A percentile compares a stretch with the other conserved stretches of the same genome.
Conservation (phyloP, 2,113 vertebrate species). For the Suncus etruscus region DNA sequence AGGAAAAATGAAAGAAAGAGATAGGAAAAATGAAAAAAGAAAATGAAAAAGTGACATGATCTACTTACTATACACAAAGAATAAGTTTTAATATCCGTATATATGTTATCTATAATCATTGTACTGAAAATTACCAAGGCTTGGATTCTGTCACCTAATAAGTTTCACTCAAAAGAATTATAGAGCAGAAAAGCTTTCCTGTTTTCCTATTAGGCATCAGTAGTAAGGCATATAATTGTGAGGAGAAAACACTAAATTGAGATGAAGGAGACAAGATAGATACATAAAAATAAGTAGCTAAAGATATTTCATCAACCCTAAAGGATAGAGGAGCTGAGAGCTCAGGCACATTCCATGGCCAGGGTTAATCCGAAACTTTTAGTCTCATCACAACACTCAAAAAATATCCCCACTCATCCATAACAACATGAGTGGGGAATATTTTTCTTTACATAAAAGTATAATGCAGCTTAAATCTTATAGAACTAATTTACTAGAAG, state of each 20-base stretch:
- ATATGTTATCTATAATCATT: background rate
- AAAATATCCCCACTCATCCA: too few relatives aligned
- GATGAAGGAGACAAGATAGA: background rate
- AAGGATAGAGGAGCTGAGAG: background rate
- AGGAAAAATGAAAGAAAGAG: too few relatives aligned
- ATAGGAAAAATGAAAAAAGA: too few relatives aligned
- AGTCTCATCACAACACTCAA: background rate
- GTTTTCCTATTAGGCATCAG: background rate
- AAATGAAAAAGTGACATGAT: background rate
- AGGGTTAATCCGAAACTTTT: background rate
- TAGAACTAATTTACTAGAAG: background rate
- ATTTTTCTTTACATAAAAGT: background rate
- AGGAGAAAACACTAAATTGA: background rate
- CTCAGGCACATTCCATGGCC: background rate
- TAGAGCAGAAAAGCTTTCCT: background rate
- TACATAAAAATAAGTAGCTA: background rate
- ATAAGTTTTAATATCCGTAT: background rate
- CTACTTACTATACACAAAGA: slow-evolving; percentile 9
- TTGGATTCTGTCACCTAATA: background rate
- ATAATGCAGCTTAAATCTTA: background rate
- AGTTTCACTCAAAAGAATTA: background rate
- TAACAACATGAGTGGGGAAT: background rate
- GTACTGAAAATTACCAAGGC: slow-evolving; percentile 13
- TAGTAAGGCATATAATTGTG: background rate
- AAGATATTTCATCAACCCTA: background rate